Conservation (phyloP, 2,113 vertebrate species). For the Tetrao urogallus region DNA sequence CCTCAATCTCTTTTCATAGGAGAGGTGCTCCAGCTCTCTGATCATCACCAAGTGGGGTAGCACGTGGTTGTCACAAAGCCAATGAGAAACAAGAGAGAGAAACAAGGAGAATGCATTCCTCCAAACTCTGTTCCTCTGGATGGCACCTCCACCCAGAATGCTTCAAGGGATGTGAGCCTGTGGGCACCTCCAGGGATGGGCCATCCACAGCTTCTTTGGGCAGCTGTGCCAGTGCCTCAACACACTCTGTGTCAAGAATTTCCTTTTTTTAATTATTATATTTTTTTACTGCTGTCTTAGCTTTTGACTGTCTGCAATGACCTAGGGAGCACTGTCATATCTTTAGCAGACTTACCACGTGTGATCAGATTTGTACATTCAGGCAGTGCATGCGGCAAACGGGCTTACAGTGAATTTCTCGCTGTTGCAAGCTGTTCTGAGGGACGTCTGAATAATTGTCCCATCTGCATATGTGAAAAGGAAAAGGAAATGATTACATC, state of each 20-base stretch:
- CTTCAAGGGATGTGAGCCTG: not conserved
- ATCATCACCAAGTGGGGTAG: not conserved
- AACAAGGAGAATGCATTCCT: rapidly evolving
- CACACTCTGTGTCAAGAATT: not conserved
- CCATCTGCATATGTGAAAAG: not conserved
- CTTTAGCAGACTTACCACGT: not conserved
- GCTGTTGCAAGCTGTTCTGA: not conserved
- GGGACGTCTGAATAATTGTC: conserved; percentile 40
- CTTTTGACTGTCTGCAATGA: not conserved
- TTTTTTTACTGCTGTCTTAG: not conserved
- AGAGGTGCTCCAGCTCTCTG: too few relatives aligned
- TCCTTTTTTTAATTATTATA: not conserved
- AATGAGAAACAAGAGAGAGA: not conserved
- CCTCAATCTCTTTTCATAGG: too few relatives aligned
- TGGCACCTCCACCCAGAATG: not conserved
- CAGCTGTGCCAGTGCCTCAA: not conserved
- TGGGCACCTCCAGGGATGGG: not conserved
- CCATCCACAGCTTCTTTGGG: not conserved
- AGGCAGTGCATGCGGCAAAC: rapidly evolving
- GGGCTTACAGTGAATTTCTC: not conserved
- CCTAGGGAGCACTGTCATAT: not conserved
- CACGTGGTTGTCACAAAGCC: rapidly evolving
- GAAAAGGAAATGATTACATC: conserved; percentile 1
- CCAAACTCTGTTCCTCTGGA: not conserved
- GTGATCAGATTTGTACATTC: not conserved